Conservation (phyloP, 1,140 invertebrate genomes). For the Nomia melanderi region DNA sequence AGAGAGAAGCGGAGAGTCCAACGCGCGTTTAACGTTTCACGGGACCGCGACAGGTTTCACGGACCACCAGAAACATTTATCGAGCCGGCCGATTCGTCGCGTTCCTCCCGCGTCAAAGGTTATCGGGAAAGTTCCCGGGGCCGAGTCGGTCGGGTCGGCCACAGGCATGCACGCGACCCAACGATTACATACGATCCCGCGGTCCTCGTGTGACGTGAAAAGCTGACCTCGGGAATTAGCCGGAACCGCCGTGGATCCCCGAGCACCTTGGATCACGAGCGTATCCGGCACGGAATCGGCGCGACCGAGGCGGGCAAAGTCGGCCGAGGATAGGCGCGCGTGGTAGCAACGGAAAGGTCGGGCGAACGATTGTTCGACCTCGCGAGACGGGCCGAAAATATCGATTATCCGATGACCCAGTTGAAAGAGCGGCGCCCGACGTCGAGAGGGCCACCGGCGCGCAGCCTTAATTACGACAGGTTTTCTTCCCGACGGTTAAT, state of each 20-base stretch:
- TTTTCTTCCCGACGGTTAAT: constrained; percentile 32
- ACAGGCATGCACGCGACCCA: background rate
- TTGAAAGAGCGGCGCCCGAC: constrained; percentile 37
- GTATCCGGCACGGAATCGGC: constrained; percentile 27
- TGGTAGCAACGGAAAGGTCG: constrained; percentile 55
- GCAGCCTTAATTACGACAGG: constrained; percentile 56
- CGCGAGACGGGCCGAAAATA: constrained; percentile 44
- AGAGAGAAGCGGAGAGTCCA: too few species aligned
- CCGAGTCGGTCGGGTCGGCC: background rate
- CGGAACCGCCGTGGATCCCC: constrained; percentile 12
- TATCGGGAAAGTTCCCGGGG: constrained; percentile 3
- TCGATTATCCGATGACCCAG: constrained; percentile 62
- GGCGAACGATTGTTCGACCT: constrained; percentile 41
- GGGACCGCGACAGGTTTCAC: background rate
- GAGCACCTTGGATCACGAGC: constrained; percentile 25
- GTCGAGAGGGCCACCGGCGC: constrained; percentile 27
- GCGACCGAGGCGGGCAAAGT: constrained; percentile 1
- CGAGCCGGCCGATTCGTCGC: background rate
- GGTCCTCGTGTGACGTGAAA: constrained; percentile 18
- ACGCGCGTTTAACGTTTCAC: background rate
- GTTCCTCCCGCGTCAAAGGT: constrained; percentile 1
- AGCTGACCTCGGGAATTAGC: constrained; percentile 30
- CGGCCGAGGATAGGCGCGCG: too few species aligned
- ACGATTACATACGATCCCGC: background rate
- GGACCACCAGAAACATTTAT: too few species aligned